Evolutionary conservation across 2,888 invertebrate genomes (phyloP).

Genomic region (Cerastis rubricosa): DNA sequence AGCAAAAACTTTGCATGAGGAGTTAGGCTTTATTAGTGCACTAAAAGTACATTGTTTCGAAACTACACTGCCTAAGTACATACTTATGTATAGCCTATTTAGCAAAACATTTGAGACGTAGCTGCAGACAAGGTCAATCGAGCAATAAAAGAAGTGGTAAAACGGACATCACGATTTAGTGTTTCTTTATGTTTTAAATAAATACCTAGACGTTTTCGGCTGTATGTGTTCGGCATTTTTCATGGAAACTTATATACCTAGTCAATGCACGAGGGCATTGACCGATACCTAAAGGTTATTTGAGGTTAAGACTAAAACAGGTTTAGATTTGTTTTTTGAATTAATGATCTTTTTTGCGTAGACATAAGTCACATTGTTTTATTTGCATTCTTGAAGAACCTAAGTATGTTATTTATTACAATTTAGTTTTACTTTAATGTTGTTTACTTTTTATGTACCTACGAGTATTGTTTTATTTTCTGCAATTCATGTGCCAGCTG

Average conservation of each 20-base stretch:
- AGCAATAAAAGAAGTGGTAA: conserved; percentile 4
- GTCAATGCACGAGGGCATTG: not conserved
- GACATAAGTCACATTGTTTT: not conserved
- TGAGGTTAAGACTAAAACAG: conserved; percentile 4
- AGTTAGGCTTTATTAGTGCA: not conserved
- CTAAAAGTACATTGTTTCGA: not conserved
- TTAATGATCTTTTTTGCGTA: not conserved
- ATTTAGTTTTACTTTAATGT: not conserved
- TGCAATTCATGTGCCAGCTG: not conserved
- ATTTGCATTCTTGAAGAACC: conserved; percentile 11
- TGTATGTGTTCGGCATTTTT: not conserved
- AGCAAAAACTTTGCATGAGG: not conserved
- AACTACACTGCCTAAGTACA: not conserved
- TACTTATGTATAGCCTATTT: not conserved
- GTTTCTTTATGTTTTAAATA: conserved; percentile 3
- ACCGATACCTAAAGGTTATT: not conserved
- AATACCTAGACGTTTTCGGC: conserved; percentile 11
- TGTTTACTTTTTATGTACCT: not conserved
- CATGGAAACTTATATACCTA: not conserved
- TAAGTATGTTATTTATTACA: not conserved
- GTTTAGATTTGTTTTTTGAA: not conserved
- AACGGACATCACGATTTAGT: not conserved
- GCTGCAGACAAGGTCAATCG: conserved; percentile 13
- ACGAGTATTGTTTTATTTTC: not conserved
- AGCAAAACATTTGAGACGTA: not conserved